These are phyloP conservation scores for Cuculus canorus DNA, from an alignment of 2,797 vertebrate species.

Conservation along the genomic window DNA sequence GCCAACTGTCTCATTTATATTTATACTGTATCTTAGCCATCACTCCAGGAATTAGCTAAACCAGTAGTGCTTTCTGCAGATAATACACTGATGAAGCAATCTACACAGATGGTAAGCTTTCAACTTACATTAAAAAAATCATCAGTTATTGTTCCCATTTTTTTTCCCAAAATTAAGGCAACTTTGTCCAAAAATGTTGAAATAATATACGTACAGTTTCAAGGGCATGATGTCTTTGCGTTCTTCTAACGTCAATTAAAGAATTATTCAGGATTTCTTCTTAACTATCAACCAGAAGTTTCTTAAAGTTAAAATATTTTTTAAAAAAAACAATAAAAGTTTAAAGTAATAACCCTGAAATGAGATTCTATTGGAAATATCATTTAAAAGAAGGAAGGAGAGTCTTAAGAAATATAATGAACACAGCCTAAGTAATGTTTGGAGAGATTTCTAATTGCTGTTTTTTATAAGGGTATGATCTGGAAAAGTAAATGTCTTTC, in stretches of 20 bases:
- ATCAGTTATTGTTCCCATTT: conserved; percentile 37
- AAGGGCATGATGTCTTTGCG: neutral
- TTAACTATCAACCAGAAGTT: neutral
- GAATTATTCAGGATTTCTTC: neutral
- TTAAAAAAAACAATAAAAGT: neutral
- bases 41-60: conserved; percentile 13
- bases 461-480: neutral
- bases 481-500: neutral
- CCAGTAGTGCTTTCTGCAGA: conserved; percentile 6
- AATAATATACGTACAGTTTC: neutral
- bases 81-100: conserved; percentile 28
- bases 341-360: neutral
- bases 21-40: neutral
- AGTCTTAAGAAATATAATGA: neutral
- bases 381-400: neutral
- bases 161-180: conserved; percentile 23
- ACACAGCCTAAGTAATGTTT: neutral
- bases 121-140: conserved; percentile 63
- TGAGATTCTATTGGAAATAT: neutral
- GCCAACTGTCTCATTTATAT: conserved; percentile 20
- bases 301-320: neutral
- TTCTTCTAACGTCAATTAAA: neutral
- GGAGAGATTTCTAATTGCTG: neutral
- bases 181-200: neutral
- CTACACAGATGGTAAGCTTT: conserved; percentile 67